Percentiles rank a stretch among this genome's conserved stretches.
phyloP scores from a whole-genome alignment of 2,888 invertebrate genomes.

The Cheilosia vulpina region DNA sequence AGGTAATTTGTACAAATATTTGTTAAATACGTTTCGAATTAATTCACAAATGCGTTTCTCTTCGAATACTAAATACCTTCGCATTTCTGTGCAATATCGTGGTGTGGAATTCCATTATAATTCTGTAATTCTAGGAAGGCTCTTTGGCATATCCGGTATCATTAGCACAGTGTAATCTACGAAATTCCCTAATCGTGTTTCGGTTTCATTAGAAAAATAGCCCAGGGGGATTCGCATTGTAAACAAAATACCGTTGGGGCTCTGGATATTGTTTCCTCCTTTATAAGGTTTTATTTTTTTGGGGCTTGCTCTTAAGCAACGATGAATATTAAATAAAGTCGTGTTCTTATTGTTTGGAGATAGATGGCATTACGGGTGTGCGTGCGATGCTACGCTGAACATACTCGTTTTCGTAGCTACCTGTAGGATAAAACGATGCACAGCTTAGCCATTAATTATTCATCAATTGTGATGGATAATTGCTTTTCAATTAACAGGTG shows the following conservation, averaged over 20 bases:
- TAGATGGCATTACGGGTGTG: neutral
- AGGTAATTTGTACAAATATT: conserved; percentile 54
- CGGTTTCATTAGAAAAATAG: conserved; percentile 65
- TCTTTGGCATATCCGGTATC: conserved; percentile 44
- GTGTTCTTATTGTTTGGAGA: neutral
- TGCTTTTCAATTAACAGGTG: neutral
- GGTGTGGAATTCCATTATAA: conserved; percentile 44
- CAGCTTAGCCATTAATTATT: too few species aligned
- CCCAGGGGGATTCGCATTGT: conserved; percentile 50
- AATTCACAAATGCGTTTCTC: conserved; percentile 25
- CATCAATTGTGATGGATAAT: neutral
- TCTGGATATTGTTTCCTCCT: conserved; percentile 16
- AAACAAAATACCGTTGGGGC: conserved; percentile 42
- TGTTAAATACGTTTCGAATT: conserved; percentile 49
- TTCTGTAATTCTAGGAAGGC: conserved; percentile 48
- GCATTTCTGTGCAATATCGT: conserved; percentile 16
- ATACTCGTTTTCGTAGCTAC: too few species aligned
- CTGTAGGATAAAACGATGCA: too few species aligned
- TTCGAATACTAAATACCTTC: conserved; percentile 42
- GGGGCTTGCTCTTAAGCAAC: neutral
- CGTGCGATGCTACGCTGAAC: neutral
- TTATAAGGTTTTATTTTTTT: conserved; percentile 9
- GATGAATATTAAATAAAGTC: neutral
- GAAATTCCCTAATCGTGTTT: conserved; percentile 67
- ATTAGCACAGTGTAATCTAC: conserved; percentile 60